These are phyloP conservation scores for Natator depressus DNA, from an alignment of 2,113 vertebrate genomes.

Conservation along the genomic window DNA sequence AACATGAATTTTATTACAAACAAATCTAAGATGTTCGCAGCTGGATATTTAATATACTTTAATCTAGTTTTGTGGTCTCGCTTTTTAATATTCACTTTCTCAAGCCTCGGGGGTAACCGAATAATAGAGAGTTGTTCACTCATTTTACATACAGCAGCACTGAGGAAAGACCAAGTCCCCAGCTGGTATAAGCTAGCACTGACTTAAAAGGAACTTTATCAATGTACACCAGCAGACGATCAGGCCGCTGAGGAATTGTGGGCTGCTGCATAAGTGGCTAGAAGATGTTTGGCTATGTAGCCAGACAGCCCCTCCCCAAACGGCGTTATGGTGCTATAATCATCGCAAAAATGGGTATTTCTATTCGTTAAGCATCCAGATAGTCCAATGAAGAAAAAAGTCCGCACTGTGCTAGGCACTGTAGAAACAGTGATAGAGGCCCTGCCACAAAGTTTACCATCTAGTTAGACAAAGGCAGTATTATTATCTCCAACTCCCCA, in stretches of 20 bases:
- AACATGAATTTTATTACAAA: not conserved
- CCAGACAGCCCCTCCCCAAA: not conserved
- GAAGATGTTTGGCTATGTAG: not conserved
- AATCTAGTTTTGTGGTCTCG: not conserved
- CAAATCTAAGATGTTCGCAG: fast-evolving
- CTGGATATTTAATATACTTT: conserved; percentile 9
- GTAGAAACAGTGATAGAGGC: not conserved
- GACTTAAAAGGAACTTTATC: not conserved
- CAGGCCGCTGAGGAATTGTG: not conserved
- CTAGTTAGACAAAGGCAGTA: not conserved
- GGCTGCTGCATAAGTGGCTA: not conserved
- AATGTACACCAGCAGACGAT: not conserved
- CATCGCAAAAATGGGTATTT: not conserved
- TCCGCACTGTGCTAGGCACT: not conserved
- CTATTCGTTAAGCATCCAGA: not conserved
- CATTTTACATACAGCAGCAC: not conserved
- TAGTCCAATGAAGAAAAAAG: not conserved
- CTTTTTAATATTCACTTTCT: conserved; percentile 1
- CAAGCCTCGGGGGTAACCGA: not conserved
- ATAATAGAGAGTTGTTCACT: not conserved
- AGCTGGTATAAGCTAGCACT: not conserved
- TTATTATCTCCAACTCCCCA: too few relatives aligned
- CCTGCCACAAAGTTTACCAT: not conserved
- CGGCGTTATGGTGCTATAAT: not conserved
- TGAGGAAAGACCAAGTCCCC: not conserved